Evolutionary conservation across 2,888 invertebrate species (phyloP).

Genomic region (Geophilus truncorum): DNA sequence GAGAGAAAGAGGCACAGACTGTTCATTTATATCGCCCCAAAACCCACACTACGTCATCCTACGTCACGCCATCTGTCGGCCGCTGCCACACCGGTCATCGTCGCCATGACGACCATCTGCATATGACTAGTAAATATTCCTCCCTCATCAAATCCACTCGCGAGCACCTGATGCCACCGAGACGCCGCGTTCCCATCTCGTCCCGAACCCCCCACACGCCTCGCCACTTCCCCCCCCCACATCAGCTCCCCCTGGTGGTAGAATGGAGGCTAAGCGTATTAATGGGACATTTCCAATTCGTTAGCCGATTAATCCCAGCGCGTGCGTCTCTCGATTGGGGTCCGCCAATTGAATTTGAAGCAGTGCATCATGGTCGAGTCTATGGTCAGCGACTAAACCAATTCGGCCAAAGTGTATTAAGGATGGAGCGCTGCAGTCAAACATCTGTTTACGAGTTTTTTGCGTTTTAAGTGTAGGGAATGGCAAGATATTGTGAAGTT

Average conservation of each 20-base stretch:
- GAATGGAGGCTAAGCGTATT: slow-evolving; percentile 27
- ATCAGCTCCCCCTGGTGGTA: background rate
- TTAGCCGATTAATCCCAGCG: slow-evolving; percentile 32
- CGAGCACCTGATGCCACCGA: background rate
- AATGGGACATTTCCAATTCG: slow-evolving; percentile 34
- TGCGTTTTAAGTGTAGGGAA: too few species aligned
- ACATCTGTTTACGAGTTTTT: background rate
- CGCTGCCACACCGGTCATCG: background rate
- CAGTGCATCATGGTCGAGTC: background rate
- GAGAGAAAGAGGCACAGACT: too few species aligned
- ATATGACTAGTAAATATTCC: background rate
- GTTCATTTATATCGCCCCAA: background rate
- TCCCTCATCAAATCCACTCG: background rate
- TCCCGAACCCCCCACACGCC: background rate
- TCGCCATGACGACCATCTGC: background rate
- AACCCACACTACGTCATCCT: background rate
- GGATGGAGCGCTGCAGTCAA: background rate
- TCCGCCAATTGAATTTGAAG: slow-evolving; percentile 17
- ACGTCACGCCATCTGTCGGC: background rate
- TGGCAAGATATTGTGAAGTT: too few species aligned
- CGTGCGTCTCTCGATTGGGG: background rate
- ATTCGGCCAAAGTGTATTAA: background rate
- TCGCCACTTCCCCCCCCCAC: background rate
- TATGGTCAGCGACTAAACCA: background rate
- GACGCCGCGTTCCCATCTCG: background rate